Base-by-base conservation (phyloP, 2,113 vertebrate species). In the Arenaria interpres region DNA sequence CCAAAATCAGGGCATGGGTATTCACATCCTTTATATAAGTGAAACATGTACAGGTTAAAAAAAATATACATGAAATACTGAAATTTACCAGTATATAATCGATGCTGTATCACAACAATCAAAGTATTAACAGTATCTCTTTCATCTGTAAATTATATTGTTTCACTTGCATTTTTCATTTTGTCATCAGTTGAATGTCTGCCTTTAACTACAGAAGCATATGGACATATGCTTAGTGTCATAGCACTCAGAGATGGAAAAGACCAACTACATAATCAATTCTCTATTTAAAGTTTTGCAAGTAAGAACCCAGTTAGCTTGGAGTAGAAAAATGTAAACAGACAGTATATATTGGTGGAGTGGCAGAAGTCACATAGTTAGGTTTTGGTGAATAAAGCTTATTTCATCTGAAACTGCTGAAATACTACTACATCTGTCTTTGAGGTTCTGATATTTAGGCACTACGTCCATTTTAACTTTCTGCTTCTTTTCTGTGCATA, bases 91-190 rank as follows among this genome's bases (percentile, higher is more conserved):
- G 21, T 51, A 41, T 69, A 39, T 91, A 85, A 69, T 48, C 54
- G 57, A 45, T 77, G 41, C 14, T 85, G 10, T 66, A 43, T n/a
- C 71, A 74, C 77, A 77, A 79, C 78, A 82, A 96, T 71, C 12
- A 78, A 59, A 78, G 68, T 64, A 85, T 62, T 46, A 78, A 75
- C 60, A 72, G 27, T 76, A 85, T 35, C 51, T 68, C 88, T 90
- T 93, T 96, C 27, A 88, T 79, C 64, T 81, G 35, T 66, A 51
- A 43, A 51, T 88, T 85, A 54, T 76, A 89, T 94, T 69, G 16
- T 89, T 96, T 78, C 39, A 7, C 20, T 91, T 85, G 59, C 54
- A 71, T 94, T 91, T 94, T 91, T 93, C 73, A 48, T 87, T 85
- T 93, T 78, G 56, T 90, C 35, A 37, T 93, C 69, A 57, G 12